Evolutionary conservation across 1,140 invertebrate species (phyloP), one percentile per base, ranked within the genome.

Genomic region (Dysdera silvatica): DNA sequence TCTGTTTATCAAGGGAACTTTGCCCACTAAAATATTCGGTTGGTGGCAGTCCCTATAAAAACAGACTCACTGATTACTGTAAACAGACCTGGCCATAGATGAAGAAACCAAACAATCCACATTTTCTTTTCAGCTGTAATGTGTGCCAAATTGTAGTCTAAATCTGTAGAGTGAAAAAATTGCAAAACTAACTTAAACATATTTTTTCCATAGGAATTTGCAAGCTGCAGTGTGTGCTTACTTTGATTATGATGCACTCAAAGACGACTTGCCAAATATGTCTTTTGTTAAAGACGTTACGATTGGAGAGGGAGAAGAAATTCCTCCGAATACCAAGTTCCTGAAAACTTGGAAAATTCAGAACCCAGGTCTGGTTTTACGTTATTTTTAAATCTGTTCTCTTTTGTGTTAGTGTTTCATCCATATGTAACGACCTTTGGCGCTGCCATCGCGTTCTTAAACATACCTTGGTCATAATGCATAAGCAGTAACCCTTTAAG

Each of bases 181-280:
- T 49, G 5, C 31, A 45, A 45, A 45, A 14, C 23, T 45, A 8
- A 8, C 8, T 45, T 8, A 26, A 20, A 23, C 37, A 8, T 58
- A 67, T 73, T 68, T 71, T 68, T 37, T 69, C 81, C 81, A 61
- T 73, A 95, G 92, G 92, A 98, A 97, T 78, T 79, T 98, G 48
- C 93, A 97, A 80, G 89, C 89, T 67, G 94, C 94, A 48, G 85
- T 97, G 69, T 88, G 94, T 77, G 91, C 91, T 69, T 97, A 96
- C 75, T 88, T 95, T 80, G 95, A 98, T 77, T 86, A 85, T 70
- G 86, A 88, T 70, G 80, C 81, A 62, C 78, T 81, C 8, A 77
- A 74, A 55, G 65, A 66, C 49, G 80, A 81, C 62, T 77, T 73
- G 54, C 88, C 87, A 6, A 83, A 82, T 26, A 90, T 94, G 89